Evolutionary conservation across 1,140 invertebrate species (phyloP).

Genomic region (Pseudomyrmex flavicornis): DNA sequence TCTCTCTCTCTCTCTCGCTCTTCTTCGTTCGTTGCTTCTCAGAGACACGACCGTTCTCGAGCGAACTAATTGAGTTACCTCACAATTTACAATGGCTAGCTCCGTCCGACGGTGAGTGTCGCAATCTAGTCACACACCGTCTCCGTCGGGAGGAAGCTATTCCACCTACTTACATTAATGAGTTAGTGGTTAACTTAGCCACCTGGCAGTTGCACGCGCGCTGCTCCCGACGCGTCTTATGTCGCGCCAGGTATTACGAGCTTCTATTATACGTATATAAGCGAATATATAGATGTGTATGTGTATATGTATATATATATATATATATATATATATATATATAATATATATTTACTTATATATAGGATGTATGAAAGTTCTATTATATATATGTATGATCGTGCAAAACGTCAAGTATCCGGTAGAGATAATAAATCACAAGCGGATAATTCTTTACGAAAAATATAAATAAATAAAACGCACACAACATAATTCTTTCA

Average conservation of each 20-base stretch:
- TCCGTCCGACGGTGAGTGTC: conserved; percentile 16
- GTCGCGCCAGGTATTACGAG: conserved; percentile 53
- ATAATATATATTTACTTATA: not conserved
- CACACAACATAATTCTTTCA: no score
- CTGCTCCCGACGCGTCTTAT: conserved; percentile 59
- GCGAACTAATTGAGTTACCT: conserved; percentile 73
- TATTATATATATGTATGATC: not conserved
- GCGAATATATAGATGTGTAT: not conserved
- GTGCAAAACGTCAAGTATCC: not conserved
- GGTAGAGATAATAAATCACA: no score
- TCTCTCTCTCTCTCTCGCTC: no score
- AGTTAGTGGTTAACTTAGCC: conserved; percentile 72
- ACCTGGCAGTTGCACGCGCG: conserved; percentile 39
- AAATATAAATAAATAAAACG: no score
- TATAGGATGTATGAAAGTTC: not conserved
- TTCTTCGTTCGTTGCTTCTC: not conserved
- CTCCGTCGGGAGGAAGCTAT: conserved; percentile 53
- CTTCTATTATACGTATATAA: conserved; percentile 26
- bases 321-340: conserved; percentile 4
- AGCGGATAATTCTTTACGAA: no score
- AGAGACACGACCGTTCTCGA: conserved; percentile 49
- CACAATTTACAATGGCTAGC: conserved; percentile 68
- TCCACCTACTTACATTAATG: conserved; percentile 79
- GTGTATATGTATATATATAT: not conserved
- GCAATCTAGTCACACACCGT: conserved; percentile 44